These are phyloP conservation scores for Manis crassicaudata DNA, from an alignment of 2,797 vertebrate genomes.

Conservation along the genomic window DNA sequence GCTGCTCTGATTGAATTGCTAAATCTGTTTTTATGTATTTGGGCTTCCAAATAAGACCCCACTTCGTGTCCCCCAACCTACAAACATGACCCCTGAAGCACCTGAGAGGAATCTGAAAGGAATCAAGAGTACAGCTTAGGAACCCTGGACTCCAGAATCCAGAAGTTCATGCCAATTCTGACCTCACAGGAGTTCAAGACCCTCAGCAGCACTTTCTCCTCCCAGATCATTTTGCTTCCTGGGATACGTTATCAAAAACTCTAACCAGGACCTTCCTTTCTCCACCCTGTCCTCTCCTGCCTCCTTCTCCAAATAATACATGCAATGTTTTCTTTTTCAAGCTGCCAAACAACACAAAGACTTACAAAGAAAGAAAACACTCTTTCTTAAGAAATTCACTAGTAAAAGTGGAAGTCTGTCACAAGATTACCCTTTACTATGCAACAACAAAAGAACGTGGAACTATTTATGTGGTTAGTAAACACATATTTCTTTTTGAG, in stretches of 20 bases:
- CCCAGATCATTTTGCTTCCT: background rate
- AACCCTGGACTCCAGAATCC: background rate
- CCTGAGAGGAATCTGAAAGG: background rate
- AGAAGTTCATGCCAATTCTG: background rate
- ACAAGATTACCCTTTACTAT: background rate
- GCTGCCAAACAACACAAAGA: slow-evolving; percentile 25
- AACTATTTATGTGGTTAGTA: background rate
- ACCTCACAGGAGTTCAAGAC: background rate
- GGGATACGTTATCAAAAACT: background rate
- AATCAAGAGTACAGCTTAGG: background rate
- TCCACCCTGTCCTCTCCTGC: background rate
- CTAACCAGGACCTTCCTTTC: background rate
- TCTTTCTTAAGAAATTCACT: background rate
- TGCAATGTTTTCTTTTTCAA: background rate
- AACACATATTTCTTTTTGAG: background rate
- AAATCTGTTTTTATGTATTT: background rate
- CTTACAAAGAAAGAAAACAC: background rate
- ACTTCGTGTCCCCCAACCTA: fast-evolving
- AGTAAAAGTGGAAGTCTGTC: background rate
- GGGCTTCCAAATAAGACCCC: background rate
- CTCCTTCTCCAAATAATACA: background rate
- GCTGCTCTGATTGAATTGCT: background rate
- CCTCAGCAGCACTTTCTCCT: background rate
- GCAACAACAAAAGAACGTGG: background rate
- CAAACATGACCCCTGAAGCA: background rate